These are phyloP conservation scores for Scylla paramamosain DNA, from an alignment of 1,140 invertebrate species.

Conservation along the genomic window DNA sequence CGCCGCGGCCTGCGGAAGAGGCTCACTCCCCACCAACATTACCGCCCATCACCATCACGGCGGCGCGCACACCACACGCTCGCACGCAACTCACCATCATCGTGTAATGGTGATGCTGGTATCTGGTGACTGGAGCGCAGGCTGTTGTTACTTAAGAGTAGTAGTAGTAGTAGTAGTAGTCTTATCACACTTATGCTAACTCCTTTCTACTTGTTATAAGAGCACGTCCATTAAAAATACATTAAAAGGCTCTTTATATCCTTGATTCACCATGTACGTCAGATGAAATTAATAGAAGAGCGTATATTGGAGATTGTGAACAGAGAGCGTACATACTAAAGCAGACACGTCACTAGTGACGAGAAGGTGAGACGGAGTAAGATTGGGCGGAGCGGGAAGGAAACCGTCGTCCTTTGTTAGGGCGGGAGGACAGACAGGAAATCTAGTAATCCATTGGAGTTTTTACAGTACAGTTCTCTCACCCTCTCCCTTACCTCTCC, in stretches of 20 bases:
- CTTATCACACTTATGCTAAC: no score
- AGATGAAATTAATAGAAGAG: no score
- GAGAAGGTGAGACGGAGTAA: no score
- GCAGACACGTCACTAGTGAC: no score
- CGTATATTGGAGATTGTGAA: no score
- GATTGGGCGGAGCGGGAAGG: slow-evolving; percentile 7
- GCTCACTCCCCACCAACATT: background rate
- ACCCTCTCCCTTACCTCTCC: no score
- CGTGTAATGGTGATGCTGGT: background rate
- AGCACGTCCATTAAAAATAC: no score
- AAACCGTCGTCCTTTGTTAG: background rate
- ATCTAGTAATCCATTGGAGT: background rate
- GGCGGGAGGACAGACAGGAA: background rate
- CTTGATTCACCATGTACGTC: no score
- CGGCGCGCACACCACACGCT: background rate
- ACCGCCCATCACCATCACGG: background rate
- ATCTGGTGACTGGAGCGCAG: background rate
- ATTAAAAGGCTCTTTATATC: no score
- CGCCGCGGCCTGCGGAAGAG: slow-evolving; percentile 33
- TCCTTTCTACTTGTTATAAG: no score
- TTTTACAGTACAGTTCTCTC: no score
- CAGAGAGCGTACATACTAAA: no score
- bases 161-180: background rate
- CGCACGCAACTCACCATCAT: background rate
- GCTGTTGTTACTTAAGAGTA: background rate